Evolutionary conservation across 2,113 vertebrate species (phyloP), one percentile per base, ranked within the genome.

Genomic region (Crotalus viridis): DNA sequence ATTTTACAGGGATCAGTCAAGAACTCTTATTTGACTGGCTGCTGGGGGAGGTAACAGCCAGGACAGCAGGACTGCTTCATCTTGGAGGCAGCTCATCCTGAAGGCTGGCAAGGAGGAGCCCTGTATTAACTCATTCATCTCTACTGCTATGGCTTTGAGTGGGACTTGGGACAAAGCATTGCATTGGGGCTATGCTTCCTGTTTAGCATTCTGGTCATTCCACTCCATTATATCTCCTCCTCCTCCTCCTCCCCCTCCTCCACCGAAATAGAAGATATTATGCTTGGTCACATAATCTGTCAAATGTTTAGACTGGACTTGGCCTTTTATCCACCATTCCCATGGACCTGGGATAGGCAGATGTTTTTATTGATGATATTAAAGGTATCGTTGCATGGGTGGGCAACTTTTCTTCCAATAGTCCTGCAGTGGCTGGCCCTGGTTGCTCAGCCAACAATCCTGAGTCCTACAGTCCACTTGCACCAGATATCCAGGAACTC

Each of bases 11-110:
- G 88, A 26, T 93, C 92, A 54, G 46, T 22, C 46, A 74, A 51
- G 56, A 54, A 54, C 10, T 33, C 39, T 90, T 90, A 86, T 93
- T 90, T 61, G 81, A 64, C 86, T 43, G 88, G 17, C 22, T 81
- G 43, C 89, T 85, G 0, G 22, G 1, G 5, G 28, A 33, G 43
- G 0, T 90, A 91, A 22, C 4, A 28, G 0, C 2, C 85, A 74
- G 55, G n/a, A 91, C 56, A 12, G 85, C 85, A 28, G 48, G 1
- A 89, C 56, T 81, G 33, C 48, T 17, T 5, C 10, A 9, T 39
- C 21, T 86, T 24, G 9, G 55, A 81, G 43, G 55, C n/a, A 39
- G 26, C 6, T 46, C 12, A 39, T 52, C 2, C 22, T 24, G 19
- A 52, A 43, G 8, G 74, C 5, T 57, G n/a, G 22, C 19, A 51